These are phyloP conservation scores for Arctocebus calabarensis DNA, from an alignment of 2,797 vertebrate genomes.

Conservation along the genomic window DNA sequence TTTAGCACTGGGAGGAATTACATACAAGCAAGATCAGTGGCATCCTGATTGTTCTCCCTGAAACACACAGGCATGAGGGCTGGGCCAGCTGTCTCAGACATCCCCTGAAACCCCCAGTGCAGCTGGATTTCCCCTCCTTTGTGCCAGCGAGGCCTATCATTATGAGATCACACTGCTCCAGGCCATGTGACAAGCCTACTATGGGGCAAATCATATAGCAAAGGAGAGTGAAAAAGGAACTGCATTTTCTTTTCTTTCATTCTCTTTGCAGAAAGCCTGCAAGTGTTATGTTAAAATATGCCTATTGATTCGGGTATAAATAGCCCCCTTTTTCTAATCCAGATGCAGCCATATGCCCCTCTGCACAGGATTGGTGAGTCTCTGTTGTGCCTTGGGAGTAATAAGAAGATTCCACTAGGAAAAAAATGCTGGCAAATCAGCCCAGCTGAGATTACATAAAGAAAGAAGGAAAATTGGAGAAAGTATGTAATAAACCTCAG, in stretches of 20 bases:
- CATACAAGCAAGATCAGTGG: background rate
- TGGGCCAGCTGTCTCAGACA: conserved; percentile 68
- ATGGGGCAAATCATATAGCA: conserved; percentile 76
- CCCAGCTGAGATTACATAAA: conserved; percentile 80
- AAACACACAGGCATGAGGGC: conserved; percentile 33
- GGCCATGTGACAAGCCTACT: conserved; percentile 72
- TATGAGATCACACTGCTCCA: conserved; percentile 69
- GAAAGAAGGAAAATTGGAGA: conserved; percentile 69
- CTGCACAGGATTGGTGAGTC: conserved; percentile 64
- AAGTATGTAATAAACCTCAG: conserved; percentile 77
- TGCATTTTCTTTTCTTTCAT: conserved; percentile 75
- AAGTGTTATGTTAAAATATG: conserved; percentile 79
- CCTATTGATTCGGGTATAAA: conserved; percentile 81
- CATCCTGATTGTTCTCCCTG: conserved; percentile 27
- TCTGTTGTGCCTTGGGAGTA: conserved; percentile 78
- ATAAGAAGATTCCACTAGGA: conserved; percentile 69
- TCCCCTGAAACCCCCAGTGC: conserved; percentile 41
- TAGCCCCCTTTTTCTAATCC: conserved; percentile 75
- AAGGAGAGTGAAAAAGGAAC: conserved; percentile 68
- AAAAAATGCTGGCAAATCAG: conserved; percentile 76
- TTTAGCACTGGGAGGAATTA: background rate
- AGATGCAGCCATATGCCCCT: conserved; percentile 69
- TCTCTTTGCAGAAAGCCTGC: conserved; percentile 71
- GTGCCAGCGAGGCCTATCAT: conserved; percentile 71
- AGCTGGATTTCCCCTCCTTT: conserved; percentile 75